These are phyloP conservation scores for Acrocera orbiculus DNA, from an alignment of 2,888 invertebrate genomes.

Conservation along the genomic window DNA sequence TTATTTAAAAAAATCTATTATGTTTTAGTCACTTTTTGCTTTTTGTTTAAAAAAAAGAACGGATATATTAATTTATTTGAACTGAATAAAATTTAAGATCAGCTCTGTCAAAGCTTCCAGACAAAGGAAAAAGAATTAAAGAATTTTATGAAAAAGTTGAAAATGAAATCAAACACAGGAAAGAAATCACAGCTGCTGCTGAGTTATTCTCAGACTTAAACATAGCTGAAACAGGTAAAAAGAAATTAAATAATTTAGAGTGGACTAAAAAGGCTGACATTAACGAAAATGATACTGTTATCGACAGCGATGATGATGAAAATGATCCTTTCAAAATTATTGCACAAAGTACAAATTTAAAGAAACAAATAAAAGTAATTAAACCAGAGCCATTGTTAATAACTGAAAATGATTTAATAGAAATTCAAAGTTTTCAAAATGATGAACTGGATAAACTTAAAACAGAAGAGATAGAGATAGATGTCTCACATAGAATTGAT, in stretches of 20 bases:
- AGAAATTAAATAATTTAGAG: conserved; percentile 21
- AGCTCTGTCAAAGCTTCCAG: conserved; percentile 20
- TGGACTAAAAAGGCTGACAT: conserved; percentile 19
- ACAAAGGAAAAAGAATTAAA: conserved; percentile 25
- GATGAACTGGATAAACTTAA: background rate
- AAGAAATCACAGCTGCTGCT: conserved; percentile 22
- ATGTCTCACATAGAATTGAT: conserved; percentile 14
- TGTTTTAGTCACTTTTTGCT: too few species aligned
- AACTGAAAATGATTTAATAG: conserved; percentile 23
- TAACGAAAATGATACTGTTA: conserved; percentile 14
- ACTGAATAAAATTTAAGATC: conserved; percentile 18
- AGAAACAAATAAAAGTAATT: conserved; percentile 20
- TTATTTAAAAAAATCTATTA: background rate
- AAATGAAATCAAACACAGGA: conserved; percentile 20
- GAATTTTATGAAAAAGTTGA: conserved; percentile 21
- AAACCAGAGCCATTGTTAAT: conserved; percentile 19
- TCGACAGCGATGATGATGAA: conserved; percentile 28
- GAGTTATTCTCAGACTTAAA: conserved; percentile 24
- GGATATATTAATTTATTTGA: too few species aligned
- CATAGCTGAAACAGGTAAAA: conserved; percentile 21
- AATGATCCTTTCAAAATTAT: conserved; percentile 24
- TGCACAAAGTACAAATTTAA: conserved; percentile 23
- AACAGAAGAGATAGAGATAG: conserved; percentile 16
- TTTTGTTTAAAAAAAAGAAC: too few species aligned
- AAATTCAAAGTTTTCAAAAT: conserved; percentile 21